These are phyloP conservation scores for Dinothrombium tinctorium DNA, from an alignment of 1,140 invertebrate species.

Conservation along the genomic window DNA sequence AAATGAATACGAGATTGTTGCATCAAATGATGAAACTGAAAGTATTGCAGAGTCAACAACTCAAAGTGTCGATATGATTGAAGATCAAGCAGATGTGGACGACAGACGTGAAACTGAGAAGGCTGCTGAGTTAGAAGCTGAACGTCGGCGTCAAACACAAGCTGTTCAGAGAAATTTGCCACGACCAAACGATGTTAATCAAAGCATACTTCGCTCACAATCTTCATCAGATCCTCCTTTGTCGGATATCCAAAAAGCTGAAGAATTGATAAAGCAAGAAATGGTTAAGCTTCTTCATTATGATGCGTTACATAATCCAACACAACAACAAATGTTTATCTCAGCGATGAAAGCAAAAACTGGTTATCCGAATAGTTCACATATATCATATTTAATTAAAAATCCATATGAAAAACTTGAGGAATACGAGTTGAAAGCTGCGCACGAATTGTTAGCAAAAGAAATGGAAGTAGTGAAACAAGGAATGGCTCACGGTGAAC, in stretches of 20 bases:
- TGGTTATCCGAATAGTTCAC: slow-evolving; percentile 16
- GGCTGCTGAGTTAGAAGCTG: slow-evolving; percentile 26
- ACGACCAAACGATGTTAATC: slow-evolving; percentile 62
- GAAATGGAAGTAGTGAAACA: slow-evolving; percentile 77
- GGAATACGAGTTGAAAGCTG: slow-evolving; percentile 44
- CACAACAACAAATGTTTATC: slow-evolving; percentile 18
- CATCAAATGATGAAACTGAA: slow-evolving; percentile 59
- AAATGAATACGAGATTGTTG: slow-evolving; percentile 96
- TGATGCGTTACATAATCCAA: slow-evolving; percentile 37
- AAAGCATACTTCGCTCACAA: slow-evolving; percentile 44
- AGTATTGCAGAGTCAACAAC: slow-evolving; percentile 14
- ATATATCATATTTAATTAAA: slow-evolving; percentile 53
- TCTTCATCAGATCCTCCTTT: slow-evolving; percentile 36
- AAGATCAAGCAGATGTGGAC: slow-evolving; percentile 79
- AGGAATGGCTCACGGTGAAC: slow-evolving; percentile 81
- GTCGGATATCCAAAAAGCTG: slow-evolving; percentile 71
- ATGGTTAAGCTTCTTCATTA: slow-evolving; percentile 88
- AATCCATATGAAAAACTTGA: slow-evolving; percentile 53
- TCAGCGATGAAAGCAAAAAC: background rate
- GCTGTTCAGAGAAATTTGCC: slow-evolving; percentile 72
- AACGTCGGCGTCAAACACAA: slow-evolving; percentile 53
- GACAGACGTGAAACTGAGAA: slow-evolving; percentile 34
- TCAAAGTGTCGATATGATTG: slow-evolving; percentile 21
- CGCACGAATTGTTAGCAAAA: slow-evolving; percentile 69
- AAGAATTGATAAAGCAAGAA: slow-evolving; percentile 88